Evolutionary conservation across 35 echinoderm and acorn worm genomes (phyloP).

Genomic region (Holothuria glaberrima): DNA sequence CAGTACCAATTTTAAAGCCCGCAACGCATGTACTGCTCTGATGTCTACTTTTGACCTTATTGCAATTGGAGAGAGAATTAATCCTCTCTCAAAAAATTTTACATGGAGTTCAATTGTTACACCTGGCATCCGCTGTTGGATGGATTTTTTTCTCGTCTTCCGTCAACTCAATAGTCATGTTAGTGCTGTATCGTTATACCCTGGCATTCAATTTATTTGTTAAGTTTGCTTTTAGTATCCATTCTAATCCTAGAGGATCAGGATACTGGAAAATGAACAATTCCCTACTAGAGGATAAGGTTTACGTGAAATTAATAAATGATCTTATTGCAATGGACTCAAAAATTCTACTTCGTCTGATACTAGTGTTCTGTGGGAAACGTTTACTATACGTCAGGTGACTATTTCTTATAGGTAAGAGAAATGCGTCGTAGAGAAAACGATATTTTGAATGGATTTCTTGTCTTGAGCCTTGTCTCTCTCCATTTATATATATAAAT

Average conservation of each 20-base stretch:
- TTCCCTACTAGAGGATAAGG: not conserved
- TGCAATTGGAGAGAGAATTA: conserved; percentile 30
- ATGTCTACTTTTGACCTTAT: conserved; percentile 20
- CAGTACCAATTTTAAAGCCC: conserved; percentile 25
- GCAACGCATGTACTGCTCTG: not conserved
- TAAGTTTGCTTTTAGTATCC: not conserved
- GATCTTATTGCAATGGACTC: not conserved
- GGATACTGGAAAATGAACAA: conserved; percentile 54
- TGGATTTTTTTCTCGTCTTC: conserved; percentile 37
- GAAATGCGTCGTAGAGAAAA: too few relatives aligned
- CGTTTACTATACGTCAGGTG: too few relatives aligned
- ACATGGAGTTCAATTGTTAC: conserved; percentile 47
- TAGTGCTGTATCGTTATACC: not conserved
- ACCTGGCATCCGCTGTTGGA: conserved; percentile 25
- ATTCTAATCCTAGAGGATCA: not conserved
- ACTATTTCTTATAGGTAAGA: too few relatives aligned
- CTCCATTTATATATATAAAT: too few relatives aligned
- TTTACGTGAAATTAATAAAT: not conserved
- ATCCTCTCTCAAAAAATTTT: conserved; percentile 32
- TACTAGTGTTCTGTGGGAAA: too few relatives aligned
- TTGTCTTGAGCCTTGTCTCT: too few relatives aligned
- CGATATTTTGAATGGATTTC: too few relatives aligned
- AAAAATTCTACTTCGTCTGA: too few relatives aligned
- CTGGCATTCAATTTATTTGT: conserved; percentile 32
- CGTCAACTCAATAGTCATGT: not conserved